A percentile compares a stretch with the other conserved stretches of the same genome.
phyloP scores from a whole-genome alignment of 2,888 invertebrate genomes.

The Cheilosia vulpina region DNA sequence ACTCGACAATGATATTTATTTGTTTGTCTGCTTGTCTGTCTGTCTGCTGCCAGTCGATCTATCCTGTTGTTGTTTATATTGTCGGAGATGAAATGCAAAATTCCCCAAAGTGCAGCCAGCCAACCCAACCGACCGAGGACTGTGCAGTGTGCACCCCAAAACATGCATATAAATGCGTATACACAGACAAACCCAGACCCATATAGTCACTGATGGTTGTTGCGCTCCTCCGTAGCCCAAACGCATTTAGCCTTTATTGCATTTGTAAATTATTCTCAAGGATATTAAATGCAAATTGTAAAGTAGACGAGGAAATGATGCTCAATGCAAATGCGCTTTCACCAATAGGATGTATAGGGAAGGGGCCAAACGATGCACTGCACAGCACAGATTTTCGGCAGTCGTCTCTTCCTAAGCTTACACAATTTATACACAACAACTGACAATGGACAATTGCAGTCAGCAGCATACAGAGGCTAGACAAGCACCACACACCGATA shows the following conservation, averaged over 20 bases:
- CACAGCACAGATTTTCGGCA: conserved; percentile 53
- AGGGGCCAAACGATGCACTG: conserved; percentile 4
- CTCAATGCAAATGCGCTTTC: conserved; percentile 68
- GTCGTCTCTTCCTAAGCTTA: conserved; percentile 7
- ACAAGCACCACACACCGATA: neutral
- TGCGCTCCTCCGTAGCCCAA: conserved; percentile 58
- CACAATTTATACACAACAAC: conserved; percentile 48
- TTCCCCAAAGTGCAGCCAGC: conserved; percentile 71
- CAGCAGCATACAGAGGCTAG: conserved; percentile 5
- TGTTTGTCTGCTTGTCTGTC: conserved; percentile 65
- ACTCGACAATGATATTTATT: conserved; percentile 71
- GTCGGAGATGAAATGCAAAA: conserved; percentile 62
- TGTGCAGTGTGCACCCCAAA: conserved; percentile 23
- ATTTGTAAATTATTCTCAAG: conserved; percentile 84
- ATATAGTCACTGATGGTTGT: neutral
- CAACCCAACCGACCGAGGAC: conserved; percentile 5
- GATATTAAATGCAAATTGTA: conserved; percentile 83
- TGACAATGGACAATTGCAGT: conserved; percentile 58
- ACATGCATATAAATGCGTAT: conserved; percentile 53
- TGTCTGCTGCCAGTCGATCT: conserved; percentile 51
- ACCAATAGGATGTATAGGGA: neutral
- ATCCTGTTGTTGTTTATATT: conserved; percentile 65
- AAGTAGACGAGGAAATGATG: conserved; percentile 77
- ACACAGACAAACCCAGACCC: neutral
- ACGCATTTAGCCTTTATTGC: conserved; percentile 83